These are phyloP conservation scores for Dorcus hopei DNA, from an alignment of 2,888 invertebrate genomes.

Conservation along the genomic window DNA sequence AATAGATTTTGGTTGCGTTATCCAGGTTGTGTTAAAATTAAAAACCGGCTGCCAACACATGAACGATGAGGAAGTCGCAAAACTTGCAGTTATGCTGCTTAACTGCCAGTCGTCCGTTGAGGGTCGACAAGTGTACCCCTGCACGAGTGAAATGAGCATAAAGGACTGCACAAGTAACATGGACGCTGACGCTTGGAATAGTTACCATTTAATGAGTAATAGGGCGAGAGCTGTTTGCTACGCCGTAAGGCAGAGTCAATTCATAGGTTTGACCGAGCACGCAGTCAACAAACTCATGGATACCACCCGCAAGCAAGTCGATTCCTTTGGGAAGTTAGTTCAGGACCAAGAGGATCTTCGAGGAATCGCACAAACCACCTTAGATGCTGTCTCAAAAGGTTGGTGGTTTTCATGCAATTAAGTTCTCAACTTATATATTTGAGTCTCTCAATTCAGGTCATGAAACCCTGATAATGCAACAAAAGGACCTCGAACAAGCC, in stretches of 20 bases:
- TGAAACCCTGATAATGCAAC: conserved; percentile 51
- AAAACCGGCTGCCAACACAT: conserved; percentile 58
- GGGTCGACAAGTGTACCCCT: conserved; percentile 58
- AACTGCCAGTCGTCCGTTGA: conserved; percentile 66
- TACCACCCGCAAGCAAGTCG: conserved; percentile 44
- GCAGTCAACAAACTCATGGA: conserved; percentile 63
- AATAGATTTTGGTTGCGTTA: conserved; percentile 2
- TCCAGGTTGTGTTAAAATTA: conserved; percentile 60
- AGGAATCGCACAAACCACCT: conserved; percentile 38
- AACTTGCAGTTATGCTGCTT: conserved; percentile 63
- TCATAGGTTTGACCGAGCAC: conserved; percentile 61
- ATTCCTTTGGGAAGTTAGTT: conserved; percentile 38
- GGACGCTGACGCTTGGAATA: conserved; percentile 66
- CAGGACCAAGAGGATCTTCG: conserved; percentile 40
- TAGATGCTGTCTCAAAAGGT: conserved; percentile 34
- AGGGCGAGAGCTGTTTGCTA: conserved; percentile 67
- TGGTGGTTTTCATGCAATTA: conserved; percentile 3
- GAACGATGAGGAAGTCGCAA: conserved; percentile 64
- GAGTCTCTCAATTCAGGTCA: conserved; percentile 42
- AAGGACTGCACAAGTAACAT: conserved; percentile 62
- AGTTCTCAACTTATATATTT: not conserved
- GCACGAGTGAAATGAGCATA: conserved; percentile 60
- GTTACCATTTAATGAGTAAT: conserved; percentile 66
- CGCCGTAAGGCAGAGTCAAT: conserved; percentile 61
- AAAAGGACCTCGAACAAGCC: conserved; percentile 52